Evolutionary conservation across 2,888 invertebrate species (phyloP), one percentile per base, ranked within the genome.

Genomic region (Pantelozetes paolii): DNA sequence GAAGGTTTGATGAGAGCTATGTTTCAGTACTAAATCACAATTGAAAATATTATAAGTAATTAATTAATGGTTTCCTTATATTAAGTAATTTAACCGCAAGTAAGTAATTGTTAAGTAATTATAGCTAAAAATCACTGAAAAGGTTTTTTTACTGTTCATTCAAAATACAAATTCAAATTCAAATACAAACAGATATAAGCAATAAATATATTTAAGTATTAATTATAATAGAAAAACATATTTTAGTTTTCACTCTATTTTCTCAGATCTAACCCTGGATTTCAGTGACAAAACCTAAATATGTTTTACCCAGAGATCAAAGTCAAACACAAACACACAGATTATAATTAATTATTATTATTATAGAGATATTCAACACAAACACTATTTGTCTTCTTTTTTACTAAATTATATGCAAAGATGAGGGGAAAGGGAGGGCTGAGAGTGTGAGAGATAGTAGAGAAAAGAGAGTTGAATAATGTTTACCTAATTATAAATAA

Each of bases 31-130:
- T 62, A 18, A 62, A 62, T 32, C 54, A 54, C 54, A 54, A 54
- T 54, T 54, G 1, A 54, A 26, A 54, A 26, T 23, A 23, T 54
- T 26, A 26, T 23, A 23, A 54, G 20, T 54, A 54, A 54, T 11
- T 45, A 45, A 45, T 45, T 45, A 45, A 45, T 3, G 6, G 13
- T 9, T 50, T 20, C n/a, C n/a, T 50, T 50, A 50, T 18, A 11
- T 54, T 15, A 54, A 54, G 62, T 62, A 62, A 62, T 62, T 32
- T n/a, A 62, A 62, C 62, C 62, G 32, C 62, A 62, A 62, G n/a
- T n/a, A n/a, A n/a, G n/a, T n/a, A n/a, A n/a, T n/a, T n/a, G n/a
- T n/a, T n/a, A n/a, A n/a, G n/a, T n/a, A n/a, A n/a, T n/a, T n/a
- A n/a, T n/a, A n/a, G n/a, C 3, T 62, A 32, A 18, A 62, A 32